Evolutionary conservation across 2,113 vertebrate genomes (phyloP).

Genomic region (Zootoca vivipara): DNA sequence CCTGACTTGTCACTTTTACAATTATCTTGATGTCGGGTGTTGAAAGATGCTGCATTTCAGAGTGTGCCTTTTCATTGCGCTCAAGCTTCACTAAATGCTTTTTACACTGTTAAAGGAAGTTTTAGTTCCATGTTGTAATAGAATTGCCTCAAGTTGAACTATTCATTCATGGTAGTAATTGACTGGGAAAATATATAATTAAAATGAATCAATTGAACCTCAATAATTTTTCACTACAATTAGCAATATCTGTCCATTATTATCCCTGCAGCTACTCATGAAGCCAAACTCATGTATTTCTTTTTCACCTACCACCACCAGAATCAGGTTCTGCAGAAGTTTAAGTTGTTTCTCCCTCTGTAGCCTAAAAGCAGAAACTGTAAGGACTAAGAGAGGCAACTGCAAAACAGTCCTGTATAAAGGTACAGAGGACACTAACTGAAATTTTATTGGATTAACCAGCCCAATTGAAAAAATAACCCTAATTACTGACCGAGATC

Average conservation of each 20-base stretch:
- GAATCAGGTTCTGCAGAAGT: neutral
- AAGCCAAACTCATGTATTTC: neutral
- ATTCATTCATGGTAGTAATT: neutral
- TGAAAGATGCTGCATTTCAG: neutral
- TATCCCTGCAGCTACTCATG: neutral
- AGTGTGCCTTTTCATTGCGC: neutral
- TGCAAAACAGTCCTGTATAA: constrained; percentile 8
- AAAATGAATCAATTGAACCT: neutral
- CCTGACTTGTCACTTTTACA: neutral
- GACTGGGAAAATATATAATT: neutral
- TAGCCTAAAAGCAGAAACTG: constrained; percentile 30
- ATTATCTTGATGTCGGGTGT: neutral
- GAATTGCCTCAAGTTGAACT: neutral
- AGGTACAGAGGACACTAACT: neutral
- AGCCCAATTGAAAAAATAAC: constrained; percentile 2
- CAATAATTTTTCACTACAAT: neutral
- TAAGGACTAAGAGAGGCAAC: constrained; percentile 8
- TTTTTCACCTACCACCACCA: constrained; percentile 20
- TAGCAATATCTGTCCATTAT: neutral
- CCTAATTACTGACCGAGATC: neutral
- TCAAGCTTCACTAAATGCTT: neutral
- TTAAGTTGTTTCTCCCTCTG: constrained; percentile 11
- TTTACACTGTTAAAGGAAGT: neutral
- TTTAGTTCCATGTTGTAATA: neutral
- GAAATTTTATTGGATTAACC: neutral